Evolutionary conservation across 1,140 invertebrate species (phyloP), one percentile per base, ranked within the genome.

Genomic region (Homalodisca vitripennis): DNA sequence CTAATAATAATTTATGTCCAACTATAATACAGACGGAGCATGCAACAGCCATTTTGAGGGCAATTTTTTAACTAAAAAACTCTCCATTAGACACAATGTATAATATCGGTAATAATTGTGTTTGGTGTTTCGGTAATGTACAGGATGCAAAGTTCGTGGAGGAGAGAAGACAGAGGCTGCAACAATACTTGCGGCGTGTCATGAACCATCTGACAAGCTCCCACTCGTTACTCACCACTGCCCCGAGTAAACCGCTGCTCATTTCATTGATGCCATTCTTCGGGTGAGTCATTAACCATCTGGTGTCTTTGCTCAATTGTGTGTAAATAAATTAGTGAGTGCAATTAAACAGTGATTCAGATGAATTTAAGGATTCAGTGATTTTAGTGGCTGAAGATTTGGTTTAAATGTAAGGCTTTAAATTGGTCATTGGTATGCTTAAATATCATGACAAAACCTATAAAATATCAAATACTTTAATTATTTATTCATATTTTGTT

Each of bases 121-220:
- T n/a, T n/a, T n/a, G n/a, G n/a, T n/a, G n/a, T n/a, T n/a, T n/a
- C n/a, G n/a, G n/a, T n/a, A n/a, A n/a, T n/a, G 46, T 67, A 12
- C 64, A 77, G 75, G 75, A 74, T 69, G 70, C 72, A 12, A 74
- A 73, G 32, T 77, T 77, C 69, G 76, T 77, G n/a, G 76, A 77
- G 69, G 75, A 77, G 20, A 67, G 76, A 32, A 64, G 76, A 3
- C 67, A 75, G 66, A 75, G 73, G 66, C 24, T 77, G 22, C 75
- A 77, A 67, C 66, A 73, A 17, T 77, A 77, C 48, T 65, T 77
- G 34, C 65, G 76, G 24, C 71, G 73, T 47, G 68, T 77, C 24
- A 68, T 77, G 47, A 75, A 77, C 57, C 74, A 75, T 51, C 51
- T 75, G 30, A 69, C 75, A 2, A 68, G 67, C 0, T 72, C 72